Evolutionary conservation across 2,113 vertebrate species (phyloP), one percentile per base, ranked within the genome.

Genomic region (Menidia beryllina): DNA sequence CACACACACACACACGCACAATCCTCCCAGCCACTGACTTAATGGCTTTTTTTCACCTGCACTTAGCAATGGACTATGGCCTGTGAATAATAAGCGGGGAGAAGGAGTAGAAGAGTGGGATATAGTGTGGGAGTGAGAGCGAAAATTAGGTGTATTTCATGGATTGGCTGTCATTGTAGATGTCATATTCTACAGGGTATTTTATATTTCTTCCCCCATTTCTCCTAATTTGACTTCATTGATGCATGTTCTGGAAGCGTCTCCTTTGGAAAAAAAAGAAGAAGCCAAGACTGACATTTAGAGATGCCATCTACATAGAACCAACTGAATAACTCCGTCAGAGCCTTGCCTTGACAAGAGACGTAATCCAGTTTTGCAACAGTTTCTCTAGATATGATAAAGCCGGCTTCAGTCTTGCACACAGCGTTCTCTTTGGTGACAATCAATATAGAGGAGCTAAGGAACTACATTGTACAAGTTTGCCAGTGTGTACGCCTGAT

Each of bases 41-140:
- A 86, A 91, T 87, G 79, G 60, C 77, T 84, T 89, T 86, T 66
- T 88, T 86, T 87, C 86, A 87, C 85, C 76, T 86, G 84, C 85
- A 87, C 84, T 88, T 79, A 87, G 84, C 77, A 79, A 45, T 68
- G 71, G 70, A 81, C 68, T 69, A 80, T 86, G 55, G 66, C 72
- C 83, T 77, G 60, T 83, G 85, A 91, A 91, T 89, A 89, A 74
- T 75, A 90, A 90, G 83, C 72, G 75, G 74, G 48, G 72, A 74
- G 85, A 83, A 69, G 61, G 67, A 76, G 77, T 72, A 48, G 24
- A 21, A 73, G 50, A 60, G 38, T 65, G 25, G 27, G 66, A 55
- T 57, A 63, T 6, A 36, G 27, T 62, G 49, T 34, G 11, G 25
- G 73, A 74, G 69, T 52, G 24, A 69, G 68, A 71, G 64, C 0